Conservation (phyloP, 2,113 vertebrate genomes). For the Panthera leo region DNA sequence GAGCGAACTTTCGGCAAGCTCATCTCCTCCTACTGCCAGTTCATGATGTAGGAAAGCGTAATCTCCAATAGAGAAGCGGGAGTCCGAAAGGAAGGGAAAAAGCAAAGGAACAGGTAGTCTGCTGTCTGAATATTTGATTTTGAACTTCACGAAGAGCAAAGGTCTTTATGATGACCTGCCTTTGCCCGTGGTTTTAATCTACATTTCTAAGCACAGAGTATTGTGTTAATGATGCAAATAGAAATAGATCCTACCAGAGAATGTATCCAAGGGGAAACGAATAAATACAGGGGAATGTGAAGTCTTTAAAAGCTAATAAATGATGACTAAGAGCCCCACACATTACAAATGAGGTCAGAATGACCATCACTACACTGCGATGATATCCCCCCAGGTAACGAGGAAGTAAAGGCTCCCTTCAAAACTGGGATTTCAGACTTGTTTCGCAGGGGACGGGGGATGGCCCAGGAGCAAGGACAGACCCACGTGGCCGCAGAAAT, state of each 20-base stretch:
- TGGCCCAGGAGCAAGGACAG: neutral
- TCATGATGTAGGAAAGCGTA: neutral
- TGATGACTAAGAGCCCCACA: neutral
- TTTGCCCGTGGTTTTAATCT: neutral
- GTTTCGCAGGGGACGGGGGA: no score
- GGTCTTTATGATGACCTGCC: neutral
- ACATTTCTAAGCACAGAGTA: neutral
- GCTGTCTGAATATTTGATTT: neutral
- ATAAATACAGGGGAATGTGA: neutral
- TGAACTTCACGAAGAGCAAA: neutral
- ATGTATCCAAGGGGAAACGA: neutral
- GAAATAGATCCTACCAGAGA: neutral
- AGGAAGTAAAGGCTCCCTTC: neutral
- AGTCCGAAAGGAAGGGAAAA: neutral
- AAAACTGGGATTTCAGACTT: neutral
- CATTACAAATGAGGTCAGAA: neutral
- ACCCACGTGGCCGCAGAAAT: fast-evolving
- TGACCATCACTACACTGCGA: neutral
- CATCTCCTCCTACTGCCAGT: neutral
- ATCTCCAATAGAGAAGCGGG: neutral
- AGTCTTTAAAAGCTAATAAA: neutral
- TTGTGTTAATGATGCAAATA: neutral
- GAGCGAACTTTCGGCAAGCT: neutral
- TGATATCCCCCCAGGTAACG: neutral
- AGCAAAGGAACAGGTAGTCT: neutral